These are phyloP conservation scores for Vireo griseus DNA, from an alignment of 2,797 vertebrate genomes.

Conservation along the genomic window DNA sequence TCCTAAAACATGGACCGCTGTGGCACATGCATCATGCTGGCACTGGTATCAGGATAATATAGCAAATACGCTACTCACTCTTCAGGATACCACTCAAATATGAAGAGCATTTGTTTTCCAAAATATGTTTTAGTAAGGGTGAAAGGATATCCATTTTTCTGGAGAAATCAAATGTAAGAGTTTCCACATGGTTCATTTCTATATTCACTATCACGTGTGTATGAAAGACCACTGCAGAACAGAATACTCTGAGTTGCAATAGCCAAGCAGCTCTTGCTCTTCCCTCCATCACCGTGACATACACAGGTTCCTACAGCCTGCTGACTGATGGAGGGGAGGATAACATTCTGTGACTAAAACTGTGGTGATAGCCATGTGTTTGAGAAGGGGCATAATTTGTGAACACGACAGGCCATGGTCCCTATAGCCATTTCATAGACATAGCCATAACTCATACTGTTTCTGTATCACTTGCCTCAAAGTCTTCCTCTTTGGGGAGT, in stretches of 20 bases:
- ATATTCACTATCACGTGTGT: neutral
- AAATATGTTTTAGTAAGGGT: neutral
- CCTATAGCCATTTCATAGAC: neutral
- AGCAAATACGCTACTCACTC: neutral
- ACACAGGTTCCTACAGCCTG: neutral
- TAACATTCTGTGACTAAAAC: neutral
- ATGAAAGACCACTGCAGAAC: neutral
- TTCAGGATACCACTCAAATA: neutral
- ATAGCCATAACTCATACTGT: neutral
- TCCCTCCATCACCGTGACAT: neutral
- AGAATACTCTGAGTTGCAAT: neutral
- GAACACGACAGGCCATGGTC: neutral
- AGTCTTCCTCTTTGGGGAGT: neutral
- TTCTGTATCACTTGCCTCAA: neutral
- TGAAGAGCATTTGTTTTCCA: neutral
- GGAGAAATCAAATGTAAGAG: neutral
- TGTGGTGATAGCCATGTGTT: neutral
- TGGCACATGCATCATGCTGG: neutral
- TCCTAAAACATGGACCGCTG: neutral
- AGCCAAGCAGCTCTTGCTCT: neutral
- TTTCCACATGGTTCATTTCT: neutral
- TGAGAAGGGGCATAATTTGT: neutral
- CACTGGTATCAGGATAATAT: neutral
- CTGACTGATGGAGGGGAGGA: neutral
- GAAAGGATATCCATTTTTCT: neutral